Evolutionary conservation across 2,888 invertebrate genomes (phyloP).

Genomic region (Sarcophaga caerulescens): DNA sequence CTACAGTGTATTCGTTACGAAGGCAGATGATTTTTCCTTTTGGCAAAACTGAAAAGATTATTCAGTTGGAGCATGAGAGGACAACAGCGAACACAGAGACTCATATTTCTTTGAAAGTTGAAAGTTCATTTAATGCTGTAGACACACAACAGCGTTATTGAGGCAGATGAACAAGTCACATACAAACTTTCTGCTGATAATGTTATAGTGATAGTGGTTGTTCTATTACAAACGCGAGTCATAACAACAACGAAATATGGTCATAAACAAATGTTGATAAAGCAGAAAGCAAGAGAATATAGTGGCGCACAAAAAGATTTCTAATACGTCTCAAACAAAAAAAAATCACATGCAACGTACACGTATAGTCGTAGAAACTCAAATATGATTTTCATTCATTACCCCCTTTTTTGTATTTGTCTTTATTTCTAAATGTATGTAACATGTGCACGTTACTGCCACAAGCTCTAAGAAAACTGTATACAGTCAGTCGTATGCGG

Average conservation of each 20-base stretch:
- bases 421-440: not conserved
- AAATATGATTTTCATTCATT: constrained; percentile 56
- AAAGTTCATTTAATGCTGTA: constrained; percentile 60
- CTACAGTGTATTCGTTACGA: not conserved
- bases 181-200: not conserved
- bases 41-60: constrained; percentile 47
- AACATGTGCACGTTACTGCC: not conserved
- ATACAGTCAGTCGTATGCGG: not conserved
- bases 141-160: constrained; percentile 37
- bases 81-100: constrained; percentile 9
- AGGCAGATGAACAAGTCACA: not conserved
- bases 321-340: constrained; percentile 44
- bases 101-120: constrained; percentile 56
- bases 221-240: constrained; percentile 39
- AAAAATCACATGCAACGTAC: constrained; percentile 30
- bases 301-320: constrained; percentile 15
- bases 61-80: not conserved
- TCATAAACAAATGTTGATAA: constrained; percentile 54
- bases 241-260: constrained; percentile 38
- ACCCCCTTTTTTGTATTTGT: constrained; percentile 28
- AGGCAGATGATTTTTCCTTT: constrained; percentile 30
- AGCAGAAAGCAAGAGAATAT: not conserved
- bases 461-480: constrained; percentile 29
- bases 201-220: not conserved
- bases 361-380: constrained; percentile 35